Evolutionary conservation across 2,797 vertebrate genomes (phyloP).

Genomic region (Malurus splendens): DNA sequence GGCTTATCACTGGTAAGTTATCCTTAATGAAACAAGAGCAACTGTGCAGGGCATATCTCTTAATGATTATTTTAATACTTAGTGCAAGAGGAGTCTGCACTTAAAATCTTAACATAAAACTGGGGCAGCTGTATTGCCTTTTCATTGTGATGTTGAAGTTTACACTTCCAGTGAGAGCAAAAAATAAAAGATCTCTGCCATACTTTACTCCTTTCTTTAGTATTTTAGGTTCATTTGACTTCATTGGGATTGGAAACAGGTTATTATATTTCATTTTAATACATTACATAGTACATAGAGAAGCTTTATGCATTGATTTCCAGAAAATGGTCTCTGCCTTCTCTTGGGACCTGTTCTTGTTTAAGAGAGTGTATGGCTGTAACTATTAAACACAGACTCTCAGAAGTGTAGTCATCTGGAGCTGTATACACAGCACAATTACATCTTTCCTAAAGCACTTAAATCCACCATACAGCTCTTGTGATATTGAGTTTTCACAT

Average conservation of each 20-base stretch:
- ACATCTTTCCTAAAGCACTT: neutral
- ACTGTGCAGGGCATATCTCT: fast-evolving
- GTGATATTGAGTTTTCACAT: neutral
- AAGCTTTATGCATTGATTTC: neutral
- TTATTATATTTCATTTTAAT: neutral
- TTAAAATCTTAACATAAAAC: neutral
- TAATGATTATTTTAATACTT: neutral
- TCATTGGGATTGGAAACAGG: neutral
- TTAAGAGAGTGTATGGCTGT: fast-evolving
- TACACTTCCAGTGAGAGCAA: neutral
- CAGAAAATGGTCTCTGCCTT: neutral
- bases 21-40: neutral
- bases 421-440: neutral
- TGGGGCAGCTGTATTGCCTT: neutral
- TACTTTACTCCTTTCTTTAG: neutral
- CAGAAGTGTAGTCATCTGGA: neutral
- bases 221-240: neutral
- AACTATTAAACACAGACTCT: neutral
- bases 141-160: neutral
- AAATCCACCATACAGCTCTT: neutral
- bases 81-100: neutral
- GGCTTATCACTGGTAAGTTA: conserved; percentile 94
- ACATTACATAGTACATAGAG: neutral
- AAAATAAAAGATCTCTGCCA: neutral
- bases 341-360: neutral